phyloP scores from a whole-genome alignment of 2,888 invertebrate species.

The Drosophila diplacantha region DNA sequence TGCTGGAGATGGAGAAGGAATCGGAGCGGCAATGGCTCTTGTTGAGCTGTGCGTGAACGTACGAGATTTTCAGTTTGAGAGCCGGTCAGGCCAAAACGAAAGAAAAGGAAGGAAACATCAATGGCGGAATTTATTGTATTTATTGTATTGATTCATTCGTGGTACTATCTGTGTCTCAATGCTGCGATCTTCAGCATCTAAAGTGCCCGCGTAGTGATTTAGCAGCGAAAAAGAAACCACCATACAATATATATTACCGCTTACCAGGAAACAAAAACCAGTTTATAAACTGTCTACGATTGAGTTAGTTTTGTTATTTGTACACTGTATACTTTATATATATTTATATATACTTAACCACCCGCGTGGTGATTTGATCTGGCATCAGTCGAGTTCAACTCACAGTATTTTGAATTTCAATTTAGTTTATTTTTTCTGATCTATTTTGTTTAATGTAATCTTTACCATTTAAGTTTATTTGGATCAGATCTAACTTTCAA shows the following conservation, averaged over 20 bases:
- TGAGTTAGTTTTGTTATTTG: slow-evolving; percentile 28
- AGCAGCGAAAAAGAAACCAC: slow-evolving; percentile 35
- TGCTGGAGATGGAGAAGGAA: slow-evolving; percentile 22
- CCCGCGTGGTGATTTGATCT: slow-evolving; percentile 27
- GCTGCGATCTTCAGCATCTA: slow-evolving; percentile 63
- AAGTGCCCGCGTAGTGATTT: slow-evolving; percentile 62
- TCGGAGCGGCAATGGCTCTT: slow-evolving; percentile 20
- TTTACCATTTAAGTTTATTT: slow-evolving; percentile 45
- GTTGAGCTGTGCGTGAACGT: slow-evolving; percentile 24
- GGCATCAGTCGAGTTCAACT: slow-evolving; percentile 24
- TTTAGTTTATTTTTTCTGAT: slow-evolving; percentile 20
- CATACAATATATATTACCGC: slow-evolving; percentile 39
- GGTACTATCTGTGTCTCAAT: slow-evolving; percentile 71
- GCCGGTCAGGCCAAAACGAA: slow-evolving; percentile 18
- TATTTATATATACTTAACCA: slow-evolving; percentile 25
- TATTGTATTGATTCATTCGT: slow-evolving; percentile 55
- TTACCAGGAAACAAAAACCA: slow-evolving; percentile 32
- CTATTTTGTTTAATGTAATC: slow-evolving; percentile 37
- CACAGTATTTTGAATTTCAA: slow-evolving; percentile 23
- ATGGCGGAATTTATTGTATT: slow-evolving; percentile 27
- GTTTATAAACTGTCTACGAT: slow-evolving; percentile 15
- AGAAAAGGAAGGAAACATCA: slow-evolving; percentile 1
- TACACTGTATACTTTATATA: slow-evolving; percentile 25
- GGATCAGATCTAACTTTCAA: slow-evolving; percentile 34
- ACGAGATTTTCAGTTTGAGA: slow-evolving; percentile 32